A percentile compares a stretch with the other conserved stretches of the same genome.
phyloP scores from a whole-genome alignment of 2,113 vertebrate species.

The Mustelus asterias region DNA sequence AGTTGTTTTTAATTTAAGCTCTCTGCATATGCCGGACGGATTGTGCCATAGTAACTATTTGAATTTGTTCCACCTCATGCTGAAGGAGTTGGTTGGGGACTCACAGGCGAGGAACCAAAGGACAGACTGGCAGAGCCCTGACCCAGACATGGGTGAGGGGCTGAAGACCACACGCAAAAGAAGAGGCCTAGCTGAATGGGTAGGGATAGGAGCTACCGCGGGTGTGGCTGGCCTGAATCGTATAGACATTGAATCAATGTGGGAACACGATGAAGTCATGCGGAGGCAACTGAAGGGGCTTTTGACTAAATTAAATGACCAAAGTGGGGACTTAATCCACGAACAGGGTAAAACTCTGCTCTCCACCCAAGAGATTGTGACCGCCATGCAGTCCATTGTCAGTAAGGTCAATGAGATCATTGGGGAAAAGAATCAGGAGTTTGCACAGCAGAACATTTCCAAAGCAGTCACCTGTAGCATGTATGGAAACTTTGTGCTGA shows the following conservation, averaged over 20 bases:
- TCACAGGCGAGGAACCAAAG: neutral
- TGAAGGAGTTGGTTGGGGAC: neutral
- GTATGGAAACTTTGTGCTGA: neutral
- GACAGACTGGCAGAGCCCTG: neutral
- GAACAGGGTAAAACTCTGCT: neutral
- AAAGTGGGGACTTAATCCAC: neutral
- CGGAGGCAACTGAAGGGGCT: neutral
- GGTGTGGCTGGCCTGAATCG: neutral
- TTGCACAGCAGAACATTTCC: neutral
- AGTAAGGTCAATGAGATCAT: neutral
- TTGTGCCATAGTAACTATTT: neutral
- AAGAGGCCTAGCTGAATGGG: neutral
- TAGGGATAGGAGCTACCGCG: neutral
- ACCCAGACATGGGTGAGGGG: neutral
- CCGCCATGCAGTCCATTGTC: neutral
- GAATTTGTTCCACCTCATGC: neutral
- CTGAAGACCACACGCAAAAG: neutral
- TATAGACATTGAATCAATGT: neutral
- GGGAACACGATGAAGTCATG: neutral
- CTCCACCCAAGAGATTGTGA: neutral
- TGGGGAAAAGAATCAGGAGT: neutral
- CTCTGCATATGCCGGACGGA: neutral
- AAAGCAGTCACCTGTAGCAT: neutral
- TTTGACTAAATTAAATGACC: neutral
- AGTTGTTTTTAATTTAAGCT: neutral